Evolutionary conservation across 2,113 vertebrate genomes (phyloP), one percentile per base, ranked within the genome.

Genomic region (Tenrec ecaudatus): DNA sequence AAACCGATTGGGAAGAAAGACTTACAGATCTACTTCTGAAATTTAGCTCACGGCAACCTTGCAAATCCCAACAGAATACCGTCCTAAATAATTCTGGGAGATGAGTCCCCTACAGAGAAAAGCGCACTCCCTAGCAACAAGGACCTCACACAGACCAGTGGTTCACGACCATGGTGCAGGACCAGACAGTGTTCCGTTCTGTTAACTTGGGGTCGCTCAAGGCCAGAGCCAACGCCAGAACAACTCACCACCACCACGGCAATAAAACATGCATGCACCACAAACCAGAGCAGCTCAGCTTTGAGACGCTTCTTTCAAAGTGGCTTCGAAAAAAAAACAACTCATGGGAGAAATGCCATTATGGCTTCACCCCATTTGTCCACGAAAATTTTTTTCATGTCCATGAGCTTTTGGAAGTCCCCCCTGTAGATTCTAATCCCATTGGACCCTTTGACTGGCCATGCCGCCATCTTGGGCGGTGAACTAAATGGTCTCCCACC

Each of bases 401-500:
- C 17, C 60, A 62, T 20, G 17, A 62, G 14, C 60, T 25, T 62
- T 22, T 12, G 6, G 60, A 62, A 22, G 23, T 11, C 23, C 23
- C 60, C 1, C 60, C 17, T 62, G 77, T 20, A 19, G 47, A 25
- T 75, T 82, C 17, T 25, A 36, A 86, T 91, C 73, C 71, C 47
- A 11, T 82, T 92, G n/a, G 53, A 71, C 58, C 43, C 60, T 17
- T 20, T 60, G 62, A 64, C 27, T 83, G n/a, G 84, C 80, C 81
- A 47, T 85, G 40, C 60, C 23, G 25, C 27, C 31, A 8, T 77
- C 19, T 36, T 76, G 8, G 11, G 57, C 89, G 2, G 17, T 71
- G 40, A 94, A 38, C 53, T 80, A 81, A 87, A 33, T 27, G 33
- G 93, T 80, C 68, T 22, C 68, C 73, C 40, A n/a, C 36, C 79